phyloP scores from a whole-genome alignment of 2,113 vertebrate species.

The Crocuta crocuta region DNA sequence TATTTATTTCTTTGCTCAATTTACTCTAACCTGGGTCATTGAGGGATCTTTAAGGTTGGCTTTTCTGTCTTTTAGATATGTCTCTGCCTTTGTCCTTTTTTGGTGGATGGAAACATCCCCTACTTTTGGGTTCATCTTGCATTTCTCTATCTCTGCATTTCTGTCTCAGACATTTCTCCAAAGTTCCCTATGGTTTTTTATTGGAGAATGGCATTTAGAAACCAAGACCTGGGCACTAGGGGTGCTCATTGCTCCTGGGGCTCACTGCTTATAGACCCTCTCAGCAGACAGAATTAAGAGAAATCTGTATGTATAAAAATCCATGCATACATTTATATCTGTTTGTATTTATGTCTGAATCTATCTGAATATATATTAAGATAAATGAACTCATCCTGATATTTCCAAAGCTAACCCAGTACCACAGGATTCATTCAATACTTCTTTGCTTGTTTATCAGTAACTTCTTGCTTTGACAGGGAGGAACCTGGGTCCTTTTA shows the following conservation, averaged over 20 bases:
- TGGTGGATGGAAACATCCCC: neutral
- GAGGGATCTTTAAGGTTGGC: neutral
- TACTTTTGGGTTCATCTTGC: neutral
- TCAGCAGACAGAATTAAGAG: neutral
- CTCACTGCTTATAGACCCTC: neutral
- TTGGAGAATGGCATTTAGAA: neutral
- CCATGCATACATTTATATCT: neutral
- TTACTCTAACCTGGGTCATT: neutral
- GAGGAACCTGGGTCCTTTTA: neutral
- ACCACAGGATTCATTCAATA: neutral
- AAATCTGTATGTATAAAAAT: neutral
- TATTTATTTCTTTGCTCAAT: neutral
- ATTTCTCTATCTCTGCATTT: neutral
- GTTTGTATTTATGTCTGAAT: neutral
- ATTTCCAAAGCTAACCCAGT: neutral
- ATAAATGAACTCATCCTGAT: neutral
- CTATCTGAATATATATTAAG: neutral
- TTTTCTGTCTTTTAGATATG: neutral
- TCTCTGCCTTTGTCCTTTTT: neutral
- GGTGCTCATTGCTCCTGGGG: neutral
- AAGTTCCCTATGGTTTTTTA: neutral
- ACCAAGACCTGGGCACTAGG: accelerated
- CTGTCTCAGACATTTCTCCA: neutral
- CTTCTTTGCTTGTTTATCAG: neutral
- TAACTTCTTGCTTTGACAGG: neutral